Conservation (phyloP, 2,113 vertebrate species). For the Recurvirostra avosetta region DNA sequence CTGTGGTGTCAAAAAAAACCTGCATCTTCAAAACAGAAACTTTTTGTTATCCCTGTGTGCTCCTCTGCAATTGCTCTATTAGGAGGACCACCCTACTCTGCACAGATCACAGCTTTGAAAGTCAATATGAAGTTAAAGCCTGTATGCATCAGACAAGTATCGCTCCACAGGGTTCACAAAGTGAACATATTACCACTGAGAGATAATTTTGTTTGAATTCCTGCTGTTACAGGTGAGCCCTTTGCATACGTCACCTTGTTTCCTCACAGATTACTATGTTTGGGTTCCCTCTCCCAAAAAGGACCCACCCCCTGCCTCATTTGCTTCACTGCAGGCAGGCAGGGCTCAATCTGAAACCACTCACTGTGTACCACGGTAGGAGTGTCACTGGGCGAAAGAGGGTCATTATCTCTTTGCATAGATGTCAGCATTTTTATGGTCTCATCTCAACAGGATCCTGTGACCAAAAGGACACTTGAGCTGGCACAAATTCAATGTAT, state of each 20-base stretch:
- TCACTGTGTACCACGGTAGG: neutral
- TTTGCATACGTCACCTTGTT: accelerated
- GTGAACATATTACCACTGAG: neutral
- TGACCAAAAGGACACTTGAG: conserved; percentile 16
- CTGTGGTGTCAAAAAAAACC: neutral
- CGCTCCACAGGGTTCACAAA: neutral
- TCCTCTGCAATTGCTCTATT: neutral
- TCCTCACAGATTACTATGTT: neutral
- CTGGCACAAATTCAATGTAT: neutral
- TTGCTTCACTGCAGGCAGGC: neutral
- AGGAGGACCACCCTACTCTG: neutral
- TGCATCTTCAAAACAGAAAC: neutral
- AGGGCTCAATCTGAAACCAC: neutral
- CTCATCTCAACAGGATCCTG: neutral
- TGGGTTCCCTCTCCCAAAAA: neutral
- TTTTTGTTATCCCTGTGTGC: neutral
- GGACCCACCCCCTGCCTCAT: neutral
- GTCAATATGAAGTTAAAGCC: neutral
- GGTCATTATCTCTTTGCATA: neutral
- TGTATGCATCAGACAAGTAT: neutral
- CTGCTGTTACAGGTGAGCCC: neutral
- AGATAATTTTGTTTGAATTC: neutral
- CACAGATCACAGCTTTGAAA: neutral
- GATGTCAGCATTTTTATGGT: conserved; percentile 9
- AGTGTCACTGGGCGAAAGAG: neutral